Conservation (phyloP, 2,888 invertebrate species). For the Hydrotaea cyrtoneurina region DNA sequence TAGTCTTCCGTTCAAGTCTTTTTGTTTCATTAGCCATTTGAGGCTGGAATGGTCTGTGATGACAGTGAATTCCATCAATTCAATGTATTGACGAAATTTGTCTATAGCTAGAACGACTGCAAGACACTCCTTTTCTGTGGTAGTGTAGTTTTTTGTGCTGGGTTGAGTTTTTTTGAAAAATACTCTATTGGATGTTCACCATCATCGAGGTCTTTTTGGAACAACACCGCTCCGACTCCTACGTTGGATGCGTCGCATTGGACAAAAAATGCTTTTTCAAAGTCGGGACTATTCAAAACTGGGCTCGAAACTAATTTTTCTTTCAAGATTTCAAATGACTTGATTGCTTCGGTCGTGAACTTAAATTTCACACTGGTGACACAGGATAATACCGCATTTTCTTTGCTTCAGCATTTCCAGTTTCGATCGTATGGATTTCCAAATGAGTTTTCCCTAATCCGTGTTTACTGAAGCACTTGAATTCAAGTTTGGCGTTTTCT, state of each 20-base stretch:
- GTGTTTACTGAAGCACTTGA: background rate
- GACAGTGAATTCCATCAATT: no score
- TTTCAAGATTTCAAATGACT: background rate
- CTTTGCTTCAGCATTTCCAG: slow-evolving; percentile 50
- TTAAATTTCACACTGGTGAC: slow-evolving; percentile 53
- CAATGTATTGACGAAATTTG: slow-evolving; percentile 50
- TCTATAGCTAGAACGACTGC: slow-evolving; percentile 43
- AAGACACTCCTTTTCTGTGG: slow-evolving; percentile 42
- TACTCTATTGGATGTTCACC: slow-evolving; percentile 31
- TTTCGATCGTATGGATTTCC: slow-evolving; percentile 55
- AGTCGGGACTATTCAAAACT: slow-evolving; percentile 17
- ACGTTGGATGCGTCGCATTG: slow-evolving; percentile 32
- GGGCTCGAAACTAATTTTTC: slow-evolving; percentile 12
- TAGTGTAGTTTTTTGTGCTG: slow-evolving; percentile 22
- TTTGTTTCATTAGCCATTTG: no score
- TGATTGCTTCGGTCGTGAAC: background rate
- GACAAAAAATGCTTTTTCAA: slow-evolving; percentile 4
- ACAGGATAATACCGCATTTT: slow-evolving; percentile 65
- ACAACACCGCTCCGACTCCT: slow-evolving; percentile 31
- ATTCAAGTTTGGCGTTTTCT: background rate
- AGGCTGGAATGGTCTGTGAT: no score
- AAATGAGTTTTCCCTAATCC: slow-evolving; percentile 57
- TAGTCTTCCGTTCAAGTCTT: background rate
- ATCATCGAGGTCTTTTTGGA: background rate
- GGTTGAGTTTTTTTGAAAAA: slow-evolving; percentile 16